Percentiles rank a stretch among this genome's conserved stretches.
These are phyloP conservation scores for Eulemur mongoz DNA, from an alignment of 2,797 vertebrate genomes.

Conservation along the genomic window DNA sequence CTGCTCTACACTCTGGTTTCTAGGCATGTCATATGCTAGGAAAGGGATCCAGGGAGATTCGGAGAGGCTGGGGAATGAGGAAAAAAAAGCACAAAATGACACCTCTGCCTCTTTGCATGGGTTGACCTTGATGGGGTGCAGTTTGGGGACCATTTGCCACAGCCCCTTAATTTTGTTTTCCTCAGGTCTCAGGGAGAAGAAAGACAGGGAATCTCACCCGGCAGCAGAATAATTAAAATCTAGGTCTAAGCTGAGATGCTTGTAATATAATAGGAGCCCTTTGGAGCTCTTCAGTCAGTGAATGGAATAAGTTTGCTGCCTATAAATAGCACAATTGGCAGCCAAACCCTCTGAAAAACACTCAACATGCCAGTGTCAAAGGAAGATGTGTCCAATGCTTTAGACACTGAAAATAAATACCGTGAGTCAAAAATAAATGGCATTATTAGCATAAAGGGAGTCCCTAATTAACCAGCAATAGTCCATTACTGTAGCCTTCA, in stretches of 20 bases:
- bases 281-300: neutral
- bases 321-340: constrained; percentile 50
- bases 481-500: constrained; percentile 88
- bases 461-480: constrained; percentile 88
- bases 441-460: constrained; percentile 85
- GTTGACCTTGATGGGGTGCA: neutral
- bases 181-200: neutral
- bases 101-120: neutral
- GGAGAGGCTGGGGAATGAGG: neutral
- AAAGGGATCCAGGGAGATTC: neutral
- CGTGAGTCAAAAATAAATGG: constrained; percentile 83
- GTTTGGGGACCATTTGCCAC: too few relatives aligned
- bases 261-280: constrained; percentile 31
- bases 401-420: constrained; percentile 77
- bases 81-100: neutral
- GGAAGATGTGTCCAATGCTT: constrained; percentile 52
- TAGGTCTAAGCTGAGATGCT: neutral
- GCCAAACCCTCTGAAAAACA: constrained; percentile 42
- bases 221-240: neutral
- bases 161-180: neutral
- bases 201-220: neutral
- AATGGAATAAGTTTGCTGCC: neutral
- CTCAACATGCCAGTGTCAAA: constrained; percentile 51
- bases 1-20: neutral
- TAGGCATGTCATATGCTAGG: neutral